Evolutionary conservation across 2,113 vertebrate species (phyloP), one percentile per base, ranked within the genome.

Genomic region (Phocoena sinus): DNA sequence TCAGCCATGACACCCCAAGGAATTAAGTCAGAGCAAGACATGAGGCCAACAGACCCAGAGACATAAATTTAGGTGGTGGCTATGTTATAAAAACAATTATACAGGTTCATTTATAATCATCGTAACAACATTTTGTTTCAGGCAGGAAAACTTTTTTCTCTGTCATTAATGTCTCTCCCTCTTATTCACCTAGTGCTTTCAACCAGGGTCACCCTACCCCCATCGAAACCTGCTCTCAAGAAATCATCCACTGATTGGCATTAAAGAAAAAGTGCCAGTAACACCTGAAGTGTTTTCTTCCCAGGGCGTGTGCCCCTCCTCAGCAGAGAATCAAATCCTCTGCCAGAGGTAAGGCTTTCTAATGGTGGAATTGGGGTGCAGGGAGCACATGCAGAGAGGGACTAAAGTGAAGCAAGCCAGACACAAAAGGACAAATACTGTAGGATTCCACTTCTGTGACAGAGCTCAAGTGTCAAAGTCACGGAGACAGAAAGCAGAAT

Each of bases 11-110:
- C 10, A 12, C 31, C 58, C 77, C 21, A 63, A 18, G 28, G 41
- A 84, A 68, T 62, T 5, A 41, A 81, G 58, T 88, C 81, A 88
- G 81, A 92, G 18, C 41, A 95, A 89, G 63, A 86, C 50, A 62
- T 1, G 31, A 94, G 11, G 38, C 71, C 82, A 90, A 68, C 3
- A 83, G 79, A 65, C 10, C 28, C 44, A 41, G 65, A 50, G 53
- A 56, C 36, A 81, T 28, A 62, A 62, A 91, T 67, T n/a, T 26
- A 50, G 47, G 47, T 14, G 63, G 21, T 33, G 20, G 7, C 50
- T 31, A 14, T 20, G 36, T n/a, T 65, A 56, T 65, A 65, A 86
- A 89, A 38, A 47, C 38, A 91, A 41, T n/a, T 25, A 53, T 28
- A 18, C 15, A 73, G 41, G 73, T 28, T 67, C 23, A 73, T 41